Evolutionary conservation across 2,888 invertebrate species (phyloP), one percentile per base, ranked within the genome.

Genomic region (Dichetophora obliterata): DNA sequence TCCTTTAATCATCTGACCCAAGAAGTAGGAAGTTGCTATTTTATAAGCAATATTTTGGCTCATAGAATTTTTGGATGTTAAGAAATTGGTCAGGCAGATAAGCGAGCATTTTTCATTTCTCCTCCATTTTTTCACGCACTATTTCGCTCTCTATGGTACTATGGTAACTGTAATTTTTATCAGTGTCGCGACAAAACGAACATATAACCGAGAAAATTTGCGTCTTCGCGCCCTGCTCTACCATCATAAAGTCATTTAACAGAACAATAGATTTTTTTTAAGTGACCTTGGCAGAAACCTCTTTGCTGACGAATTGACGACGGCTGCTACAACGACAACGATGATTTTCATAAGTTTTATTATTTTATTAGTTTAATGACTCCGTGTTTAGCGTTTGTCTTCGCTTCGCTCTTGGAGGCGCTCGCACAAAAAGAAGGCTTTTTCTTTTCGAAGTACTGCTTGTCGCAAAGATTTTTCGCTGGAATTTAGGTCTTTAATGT

Each of bases 281-380:
- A 19, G 5, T 43, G 61, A 61, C 72, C 72, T 72, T 72, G 72
- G 72, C 72, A 43, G n/a, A 27, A 48, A 72, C 61, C n/a, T 43
- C 50, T 48, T 37, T 43, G 37, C 54, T 22, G 0, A 54, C 66
- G 34, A 59, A 54, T n/a, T 72, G 63, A 48, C 50, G 50, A 63
- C 63, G 70, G 19, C 66, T 52, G 52, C 59, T 24, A 31, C 75
- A 76, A 79, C 81, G 80, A 80, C 75, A 77, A 72, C 75, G 73
- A 78, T 70, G 78, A 75, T 78, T 79, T 80, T 80, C 61, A 74
- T 69, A 74, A 78, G 69, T 81, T 82, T 81, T 79, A 81, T 81
- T 78, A 82, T 80, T 84, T 82, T 83, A 82, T 83, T 82, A 82
- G 82, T 83, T 80, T 83, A 82, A 81, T 80, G 80, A 80, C 77